phyloP scores from a whole-genome alignment of 2,888 invertebrate species.

The Eurytoma californica region DNA sequence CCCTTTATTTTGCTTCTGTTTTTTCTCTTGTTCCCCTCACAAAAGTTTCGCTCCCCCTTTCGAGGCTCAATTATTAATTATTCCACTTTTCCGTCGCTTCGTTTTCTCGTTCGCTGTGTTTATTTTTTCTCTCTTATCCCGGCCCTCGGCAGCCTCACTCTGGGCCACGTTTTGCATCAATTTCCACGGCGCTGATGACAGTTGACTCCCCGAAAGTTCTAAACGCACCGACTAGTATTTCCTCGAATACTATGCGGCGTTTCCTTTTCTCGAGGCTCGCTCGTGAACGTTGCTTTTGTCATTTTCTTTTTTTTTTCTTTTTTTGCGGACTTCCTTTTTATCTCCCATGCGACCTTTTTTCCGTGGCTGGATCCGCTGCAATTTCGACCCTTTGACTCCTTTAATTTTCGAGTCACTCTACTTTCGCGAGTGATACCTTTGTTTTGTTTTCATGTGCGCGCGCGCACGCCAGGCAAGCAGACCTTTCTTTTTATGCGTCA shows the following conservation, averaged over 20 bases:
- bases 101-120: not conserved
- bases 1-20: too few species aligned
- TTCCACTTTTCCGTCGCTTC: not conserved
- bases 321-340: not conserved
- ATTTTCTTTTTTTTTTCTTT: not conserved
- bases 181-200: not conserved
- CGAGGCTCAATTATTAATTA: conserved; percentile 23
- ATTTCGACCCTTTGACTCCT: conserved; percentile 22
- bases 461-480: not conserved
- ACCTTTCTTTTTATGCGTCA: conserved; percentile 24
- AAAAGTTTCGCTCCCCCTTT: not conserved
- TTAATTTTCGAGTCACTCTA: conserved; percentile 33
- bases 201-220: not conserved
- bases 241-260: too few species aligned
- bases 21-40: not conserved
- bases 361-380: not conserved
- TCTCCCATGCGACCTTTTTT: not conserved
- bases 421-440: conserved; percentile 34
- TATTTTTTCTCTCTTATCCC: not conserved
- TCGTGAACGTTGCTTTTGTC: not conserved
- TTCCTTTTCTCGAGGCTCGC: not conserved
- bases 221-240: too few species aligned
- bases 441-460: conserved; percentile 32
- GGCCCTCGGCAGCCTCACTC: not conserved
- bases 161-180: not conserved